These are phyloP conservation scores for Thymallus thymallus DNA, from an alignment of 2,113 vertebrate species.

Conservation along the genomic window DNA sequence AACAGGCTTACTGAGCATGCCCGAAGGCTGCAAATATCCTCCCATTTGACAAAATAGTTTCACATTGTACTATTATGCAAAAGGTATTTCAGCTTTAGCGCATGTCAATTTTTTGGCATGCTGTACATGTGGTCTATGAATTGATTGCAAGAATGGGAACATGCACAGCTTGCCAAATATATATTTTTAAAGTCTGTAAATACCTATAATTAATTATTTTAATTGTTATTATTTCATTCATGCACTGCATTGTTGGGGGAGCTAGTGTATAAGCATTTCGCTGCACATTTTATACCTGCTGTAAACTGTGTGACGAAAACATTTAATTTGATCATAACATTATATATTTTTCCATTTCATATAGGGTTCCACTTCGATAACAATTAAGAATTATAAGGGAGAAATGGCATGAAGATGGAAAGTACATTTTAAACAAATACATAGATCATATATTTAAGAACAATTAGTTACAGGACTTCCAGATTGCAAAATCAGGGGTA, in stretches of 20 bases:
- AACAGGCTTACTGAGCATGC: conserved; percentile 75
- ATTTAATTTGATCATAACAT: too few species aligned
- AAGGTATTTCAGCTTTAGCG: neutral
- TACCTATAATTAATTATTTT: too few species aligned
- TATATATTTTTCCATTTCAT: too few species aligned
- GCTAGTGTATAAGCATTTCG: too few species aligned
- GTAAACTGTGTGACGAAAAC: too few species aligned
- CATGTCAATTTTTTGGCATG: neutral
- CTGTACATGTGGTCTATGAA: neutral
- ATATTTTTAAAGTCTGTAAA: neutral
- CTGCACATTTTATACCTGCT: too few species aligned
- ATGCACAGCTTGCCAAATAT: neutral
- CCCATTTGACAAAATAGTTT: conserved; percentile 15
- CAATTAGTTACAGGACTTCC: neutral
- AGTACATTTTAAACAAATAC: too few species aligned
- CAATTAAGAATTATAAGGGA: too few species aligned
- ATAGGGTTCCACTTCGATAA: too few species aligned
- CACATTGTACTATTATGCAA: neutral
- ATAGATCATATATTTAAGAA: neutral
- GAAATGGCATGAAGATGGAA: too few species aligned
- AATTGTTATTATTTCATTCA: too few species aligned
- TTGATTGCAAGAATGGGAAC: neutral
- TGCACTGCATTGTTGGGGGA: too few species aligned
- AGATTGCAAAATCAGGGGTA: neutral
- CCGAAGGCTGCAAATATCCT: conserved; percentile 27